phyloP scores from a whole-genome alignment of 2,888 invertebrate species.

The Camptogramma bilineatum region DNA sequence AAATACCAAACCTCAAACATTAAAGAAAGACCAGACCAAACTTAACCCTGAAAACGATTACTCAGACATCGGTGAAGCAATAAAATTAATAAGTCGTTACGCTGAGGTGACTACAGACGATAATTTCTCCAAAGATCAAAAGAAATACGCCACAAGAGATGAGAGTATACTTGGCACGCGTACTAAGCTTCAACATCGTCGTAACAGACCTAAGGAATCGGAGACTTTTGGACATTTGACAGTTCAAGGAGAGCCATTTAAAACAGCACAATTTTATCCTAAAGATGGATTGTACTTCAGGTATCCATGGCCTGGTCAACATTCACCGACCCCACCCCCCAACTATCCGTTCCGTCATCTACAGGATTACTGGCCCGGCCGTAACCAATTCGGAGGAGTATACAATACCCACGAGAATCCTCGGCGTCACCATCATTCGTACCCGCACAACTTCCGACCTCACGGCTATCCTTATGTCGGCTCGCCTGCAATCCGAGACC shows the following conservation, averaged over 20 bases:
- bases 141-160: constrained; percentile 63
- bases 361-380: constrained; percentile 79
- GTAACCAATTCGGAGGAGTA: constrained; percentile 70
- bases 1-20: constrained; percentile 48
- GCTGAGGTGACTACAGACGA: constrained; percentile 82
- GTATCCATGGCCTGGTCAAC: constrained; percentile 76
- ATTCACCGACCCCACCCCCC: constrained; percentile 70
- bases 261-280: constrained; percentile 50
- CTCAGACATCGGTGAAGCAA: constrained; percentile 80
- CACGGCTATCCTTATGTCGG: constrained; percentile 61
- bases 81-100: constrained; percentile 79
- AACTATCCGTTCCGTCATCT: constrained; percentile 77
- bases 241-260: constrained; percentile 44
- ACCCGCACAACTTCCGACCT: constrained; percentile 71
- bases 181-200: constrained; percentile 76
- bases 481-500: constrained; percentile 59
- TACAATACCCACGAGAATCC: constrained; percentile 77
- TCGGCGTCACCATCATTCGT: constrained; percentile 77
- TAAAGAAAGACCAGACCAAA: constrained; percentile 69
- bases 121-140: constrained; percentile 74
- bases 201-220: constrained; percentile 68
- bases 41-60: constrained; percentile 80
- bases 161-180: constrained; percentile 76
- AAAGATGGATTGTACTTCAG: constrained; percentile 68
- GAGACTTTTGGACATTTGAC: constrained; percentile 49